Evolutionary conservation across 2,113 vertebrate species (phyloP), one percentile per base, ranked within the genome.

Genomic region (Amphiprion percula): DNA sequence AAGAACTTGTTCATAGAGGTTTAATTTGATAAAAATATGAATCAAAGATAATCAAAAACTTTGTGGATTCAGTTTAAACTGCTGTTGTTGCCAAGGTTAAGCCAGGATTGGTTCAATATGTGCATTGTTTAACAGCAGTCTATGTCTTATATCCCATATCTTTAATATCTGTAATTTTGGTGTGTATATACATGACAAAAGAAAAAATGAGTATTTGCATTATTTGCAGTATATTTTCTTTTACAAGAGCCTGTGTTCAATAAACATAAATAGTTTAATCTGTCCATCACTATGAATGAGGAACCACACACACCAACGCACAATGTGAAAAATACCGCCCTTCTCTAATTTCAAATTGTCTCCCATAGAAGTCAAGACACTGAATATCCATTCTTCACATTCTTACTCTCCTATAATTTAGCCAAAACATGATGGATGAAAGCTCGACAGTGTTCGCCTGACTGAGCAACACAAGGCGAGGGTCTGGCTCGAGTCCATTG

Each of bases 401-500:
- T 77, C 63, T 47, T 74, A n/a, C 75, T 63, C 74, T 85, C 23
- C 66, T 69, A 54, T 77, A 74, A 79, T 85, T 88, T 70, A 55
- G 49, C 47, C 21, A 28, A 83, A 84, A 68, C 55, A 75, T 86
- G 87, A 88, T 80, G 74, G 87, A 86, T 82, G 74, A 80, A 74
- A 84, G 74, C 55, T 74, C 46, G 69, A 86, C 82, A 77, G 64
- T 37, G 56, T 52, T 68, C 37, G 69, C 24, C 68, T 74, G 61
- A 76, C 63, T 26, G 37, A 28, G 74, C 65, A 76, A 26, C 2
- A 26, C 3, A 21, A 81, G 44, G 56, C 17, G 9, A 84, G 14
- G 26, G 37, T 21, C 66, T 89, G 87, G 90, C 87, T 50, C 4
- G 0, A 23, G 0, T 75, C 87, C 84, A 77, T 11, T 4, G 62